phyloP scores from a whole-genome alignment of 2,797 vertebrate species.

The Myotis planiceps region DNA sequence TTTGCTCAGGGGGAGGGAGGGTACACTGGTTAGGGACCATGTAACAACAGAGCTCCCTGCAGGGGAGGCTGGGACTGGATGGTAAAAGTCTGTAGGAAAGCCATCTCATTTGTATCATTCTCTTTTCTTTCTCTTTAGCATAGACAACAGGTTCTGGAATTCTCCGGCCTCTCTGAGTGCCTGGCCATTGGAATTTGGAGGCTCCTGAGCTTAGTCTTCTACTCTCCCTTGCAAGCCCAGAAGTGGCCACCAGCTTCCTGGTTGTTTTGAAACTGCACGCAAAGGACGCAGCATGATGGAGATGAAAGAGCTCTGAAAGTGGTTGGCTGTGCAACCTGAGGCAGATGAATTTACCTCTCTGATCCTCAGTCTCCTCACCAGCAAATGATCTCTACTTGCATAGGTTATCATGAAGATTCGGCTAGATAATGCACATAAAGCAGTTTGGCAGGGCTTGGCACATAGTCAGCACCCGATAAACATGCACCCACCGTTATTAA shows the following conservation, averaged over 20 bases:
- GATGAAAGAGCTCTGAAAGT: background rate
- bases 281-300: background rate
- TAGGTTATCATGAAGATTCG: background rate
- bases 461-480: background rate
- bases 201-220: background rate
- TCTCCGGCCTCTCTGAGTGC: background rate
- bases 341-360: background rate
- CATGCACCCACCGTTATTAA: rapidly evolving
- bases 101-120: background rate
- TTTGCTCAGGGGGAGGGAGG: background rate
- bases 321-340: background rate
- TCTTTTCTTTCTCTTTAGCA: background rate
- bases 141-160: background rate
- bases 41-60: background rate
- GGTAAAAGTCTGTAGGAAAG: background rate
- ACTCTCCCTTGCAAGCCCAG: background rate
- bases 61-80: background rate
- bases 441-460: too few relatives aligned
- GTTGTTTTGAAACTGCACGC: background rate
- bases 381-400: background rate
- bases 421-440: background rate
- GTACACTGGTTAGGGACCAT: background rate
- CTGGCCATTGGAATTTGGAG: background rate
- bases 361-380: background rate
- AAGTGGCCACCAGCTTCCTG: background rate